phyloP scores from a whole-genome alignment of 92 coral and sea anemone species.

The Pocillopora grandis region DNA sequence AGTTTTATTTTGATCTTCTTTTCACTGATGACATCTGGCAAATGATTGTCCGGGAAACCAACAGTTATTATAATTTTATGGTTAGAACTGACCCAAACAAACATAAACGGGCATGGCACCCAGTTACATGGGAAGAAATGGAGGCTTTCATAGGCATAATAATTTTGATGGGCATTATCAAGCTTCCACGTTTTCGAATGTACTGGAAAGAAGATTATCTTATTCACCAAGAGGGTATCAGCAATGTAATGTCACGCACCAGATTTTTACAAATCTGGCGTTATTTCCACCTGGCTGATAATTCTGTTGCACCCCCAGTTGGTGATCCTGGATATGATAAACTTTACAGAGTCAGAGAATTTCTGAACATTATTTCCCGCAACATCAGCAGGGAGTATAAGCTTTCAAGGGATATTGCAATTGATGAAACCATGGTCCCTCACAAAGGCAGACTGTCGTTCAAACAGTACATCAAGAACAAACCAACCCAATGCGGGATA shows the following conservation, averaged over 20 bases:
- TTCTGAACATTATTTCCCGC: conserved; percentile 15
- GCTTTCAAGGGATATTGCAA: conserved; percentile 6
- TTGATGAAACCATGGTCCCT: conserved; percentile 41
- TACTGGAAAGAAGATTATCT: conserved; percentile 32
- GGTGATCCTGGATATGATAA: conserved; percentile 45
- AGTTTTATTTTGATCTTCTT: conserved; percentile 29
- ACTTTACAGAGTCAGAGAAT: conserved; percentile 26
- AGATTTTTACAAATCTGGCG: conserved; percentile 40
- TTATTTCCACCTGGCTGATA: conserved; percentile 50
- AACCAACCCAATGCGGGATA: conserved; percentile 48
- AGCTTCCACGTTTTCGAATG: conserved; percentile 32
- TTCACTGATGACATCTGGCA: conserved; percentile 53
- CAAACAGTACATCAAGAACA: conserved; percentile 44
- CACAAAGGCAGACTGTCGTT: conserved; percentile 39
- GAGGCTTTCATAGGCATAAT: conserved; percentile 31
- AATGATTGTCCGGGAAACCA: not conserved
- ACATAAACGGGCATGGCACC: conserved; percentile 25
- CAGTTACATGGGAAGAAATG: conserved; percentile 40
- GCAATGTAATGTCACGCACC: conserved; percentile 27
- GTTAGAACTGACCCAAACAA: conserved; percentile 38
- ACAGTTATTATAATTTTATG: no score
- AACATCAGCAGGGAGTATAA: conserved; percentile 24
- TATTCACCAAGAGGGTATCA: conserved; percentile 27
- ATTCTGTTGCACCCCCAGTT: conserved; percentile 22
- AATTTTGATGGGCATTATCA: conserved; percentile 47